Percentiles rank a stretch among this genome's conserved stretches.
phyloP scores from a whole-genome alignment of 2,797 vertebrate genomes.

The Acrossocheilus wenchowensis region DNA sequence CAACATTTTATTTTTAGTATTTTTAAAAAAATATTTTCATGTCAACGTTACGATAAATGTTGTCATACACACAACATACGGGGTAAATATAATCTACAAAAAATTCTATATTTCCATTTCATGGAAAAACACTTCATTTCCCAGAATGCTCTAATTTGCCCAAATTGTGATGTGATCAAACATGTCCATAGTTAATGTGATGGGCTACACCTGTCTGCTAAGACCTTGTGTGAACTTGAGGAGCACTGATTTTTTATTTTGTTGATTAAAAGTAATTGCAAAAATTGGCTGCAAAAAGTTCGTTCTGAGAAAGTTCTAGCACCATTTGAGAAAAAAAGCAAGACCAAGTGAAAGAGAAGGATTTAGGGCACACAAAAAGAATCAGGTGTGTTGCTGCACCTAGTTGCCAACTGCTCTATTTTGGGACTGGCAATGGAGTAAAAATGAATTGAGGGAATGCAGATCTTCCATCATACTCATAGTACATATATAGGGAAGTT shows the following conservation, averaged over 20 bases:
- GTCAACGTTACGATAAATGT: not conserved
- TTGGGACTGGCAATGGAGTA: not conserved
- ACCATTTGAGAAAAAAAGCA: not conserved
- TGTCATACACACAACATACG: not conserved
- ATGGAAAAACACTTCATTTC: not conserved
- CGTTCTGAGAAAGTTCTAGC: not conserved
- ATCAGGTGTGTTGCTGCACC: not conserved
- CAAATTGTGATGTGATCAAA: not conserved
- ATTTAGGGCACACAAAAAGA: constrained; percentile 8
- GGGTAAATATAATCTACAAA: not conserved
- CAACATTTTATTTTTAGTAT: not conserved
- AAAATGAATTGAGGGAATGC: not conserved
- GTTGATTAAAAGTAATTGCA: not conserved
- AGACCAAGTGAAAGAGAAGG: not conserved
- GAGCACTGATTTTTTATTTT: not conserved
- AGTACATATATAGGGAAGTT: not conserved
- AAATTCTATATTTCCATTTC: not conserved
- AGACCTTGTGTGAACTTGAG: not conserved
- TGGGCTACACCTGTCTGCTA: not conserved
- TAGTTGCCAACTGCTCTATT: not conserved
- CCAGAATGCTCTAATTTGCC: constrained; percentile 6
- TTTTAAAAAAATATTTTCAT: not conserved
- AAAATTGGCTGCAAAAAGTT: not conserved
- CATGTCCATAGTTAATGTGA: not conserved
- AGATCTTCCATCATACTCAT: constrained; percentile 45